These are phyloP conservation scores for Peromyscus aztecus DNA, from an alignment of 2,797 vertebrate genomes.

Conservation along the genomic window DNA sequence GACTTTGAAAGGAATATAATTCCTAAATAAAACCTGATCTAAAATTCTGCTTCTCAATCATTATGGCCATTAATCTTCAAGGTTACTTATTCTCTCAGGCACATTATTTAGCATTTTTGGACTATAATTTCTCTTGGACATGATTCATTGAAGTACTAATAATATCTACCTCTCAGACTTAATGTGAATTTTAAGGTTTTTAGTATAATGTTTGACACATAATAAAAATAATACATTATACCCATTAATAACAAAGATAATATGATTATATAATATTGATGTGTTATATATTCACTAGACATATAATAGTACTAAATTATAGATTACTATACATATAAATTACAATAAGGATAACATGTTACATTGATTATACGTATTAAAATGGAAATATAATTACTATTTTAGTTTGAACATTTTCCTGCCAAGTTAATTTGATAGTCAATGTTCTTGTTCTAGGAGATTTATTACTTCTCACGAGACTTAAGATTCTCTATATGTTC, in stretches of 20 bases:
- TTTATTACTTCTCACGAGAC: neutral
- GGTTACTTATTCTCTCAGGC: neutral
- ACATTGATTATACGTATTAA: conserved; percentile 43
- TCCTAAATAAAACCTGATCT: neutral
- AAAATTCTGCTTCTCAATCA: neutral
- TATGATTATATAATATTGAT: neutral
- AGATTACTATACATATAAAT: neutral
- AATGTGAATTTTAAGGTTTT: neutral
- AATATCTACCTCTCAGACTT: neutral
- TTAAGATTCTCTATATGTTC: neutral
- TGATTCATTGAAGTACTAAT: neutral
- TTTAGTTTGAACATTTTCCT: conserved; percentile 5
- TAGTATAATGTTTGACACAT: neutral
- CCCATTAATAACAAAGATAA: conserved; percentile 20
- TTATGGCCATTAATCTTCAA: neutral
- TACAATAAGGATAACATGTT: neutral
- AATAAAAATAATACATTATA: neutral
- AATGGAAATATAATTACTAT: conserved; percentile 1
- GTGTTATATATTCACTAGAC: neutral
- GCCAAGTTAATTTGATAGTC: conserved; percentile 31
- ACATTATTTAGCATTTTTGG: conserved; percentile 13
- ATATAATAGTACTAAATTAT: neutral
- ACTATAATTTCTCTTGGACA: neutral
- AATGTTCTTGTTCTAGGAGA: conserved; percentile 12
- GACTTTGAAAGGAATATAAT: neutral